These are phyloP conservation scores for Drosophila repleta DNA, from an alignment of 1,140 invertebrate genomes.

Conservation along the genomic window DNA sequence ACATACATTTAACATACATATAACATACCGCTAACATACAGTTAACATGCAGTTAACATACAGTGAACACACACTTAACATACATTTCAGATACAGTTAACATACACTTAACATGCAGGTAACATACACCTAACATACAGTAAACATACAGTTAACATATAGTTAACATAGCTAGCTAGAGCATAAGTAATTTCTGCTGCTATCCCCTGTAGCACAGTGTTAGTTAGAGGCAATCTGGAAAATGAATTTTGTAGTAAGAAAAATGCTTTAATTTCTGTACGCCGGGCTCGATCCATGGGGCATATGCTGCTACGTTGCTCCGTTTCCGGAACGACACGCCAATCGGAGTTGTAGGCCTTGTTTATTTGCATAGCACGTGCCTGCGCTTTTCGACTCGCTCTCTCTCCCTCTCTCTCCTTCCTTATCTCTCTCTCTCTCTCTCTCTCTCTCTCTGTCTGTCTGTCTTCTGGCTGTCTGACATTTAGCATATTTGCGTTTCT, in stretches of 20 bases:
- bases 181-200: background rate
- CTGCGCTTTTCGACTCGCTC: constrained; percentile 52
- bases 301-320: constrained; percentile 9
- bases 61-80: too few species aligned
- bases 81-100: too few species aligned
- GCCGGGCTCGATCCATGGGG: background rate
- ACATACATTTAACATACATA: too few species aligned
- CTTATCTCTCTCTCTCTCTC: background rate
- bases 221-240: constrained; percentile 38
- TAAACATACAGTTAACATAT: too few species aligned
- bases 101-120: too few species aligned
- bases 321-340: constrained; percentile 65
- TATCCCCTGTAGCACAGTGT: constrained; percentile 40
- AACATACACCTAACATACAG: too few species aligned
- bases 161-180: too few species aligned
- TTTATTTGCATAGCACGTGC: constrained; percentile 69
- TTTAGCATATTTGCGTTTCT: constrained; percentile 81
- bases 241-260: constrained; percentile 53
- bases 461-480: constrained; percentile 48
- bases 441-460: background rate
- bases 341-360: constrained; percentile 37
- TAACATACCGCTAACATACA: too few species aligned
- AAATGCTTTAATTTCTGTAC: constrained; percentile 57
- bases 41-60: too few species aligned
- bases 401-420: background rate